Evolutionary conservation across 2,113 vertebrate genomes (phyloP), one percentile per base, ranked within the genome.

Genomic region (Odocoileus virginianus): DNA sequence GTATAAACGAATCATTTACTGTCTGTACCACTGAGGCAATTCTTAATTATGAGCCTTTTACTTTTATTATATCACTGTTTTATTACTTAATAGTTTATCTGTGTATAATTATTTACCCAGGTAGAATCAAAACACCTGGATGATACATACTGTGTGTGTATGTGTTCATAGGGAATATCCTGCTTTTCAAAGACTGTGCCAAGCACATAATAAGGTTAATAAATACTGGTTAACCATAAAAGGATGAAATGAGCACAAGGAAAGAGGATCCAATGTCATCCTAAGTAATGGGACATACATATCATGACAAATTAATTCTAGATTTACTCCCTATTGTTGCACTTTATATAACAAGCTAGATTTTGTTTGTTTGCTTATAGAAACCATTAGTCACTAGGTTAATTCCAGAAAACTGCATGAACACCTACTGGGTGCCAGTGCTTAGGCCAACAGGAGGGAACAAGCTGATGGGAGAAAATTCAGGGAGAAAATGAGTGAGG

Each of bases 41-140:
- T 89, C 17, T 91, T 84, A 30, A 67, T 40, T 27, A 30, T 33
- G 43, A 81, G 30, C 1, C 50, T 71, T 87, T 71, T 6, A 33
- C 7, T 74, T 71, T 54, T n/a, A 71, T 89, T 15, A 43, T 71
- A n/a, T 78, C 21, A 16, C 10, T 87, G n/a, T 11, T 74, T 50
- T 57, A 55, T 61, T 76, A 78, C 16, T 64, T 94, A 90, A 93
- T 30, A 97, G 45, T 55, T 88, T 78, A 57, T 67, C 50, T 57
- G 43, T 30, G 33, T 89, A 19, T 47, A 88, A 94, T 10, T 82
- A 10, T 83, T 71, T 84, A 94, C 33, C 28, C 61, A 78, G 27
- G 33, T 55, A 36, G 58, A 79, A 19, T 47, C 47, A 64, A 52
- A 89, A 87, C 30, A 67, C 12, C 28, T 67, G 2, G 9, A 58